phyloP scores from a whole-genome alignment of 2,888 invertebrate genomes.

The Allacma fusca region DNA sequence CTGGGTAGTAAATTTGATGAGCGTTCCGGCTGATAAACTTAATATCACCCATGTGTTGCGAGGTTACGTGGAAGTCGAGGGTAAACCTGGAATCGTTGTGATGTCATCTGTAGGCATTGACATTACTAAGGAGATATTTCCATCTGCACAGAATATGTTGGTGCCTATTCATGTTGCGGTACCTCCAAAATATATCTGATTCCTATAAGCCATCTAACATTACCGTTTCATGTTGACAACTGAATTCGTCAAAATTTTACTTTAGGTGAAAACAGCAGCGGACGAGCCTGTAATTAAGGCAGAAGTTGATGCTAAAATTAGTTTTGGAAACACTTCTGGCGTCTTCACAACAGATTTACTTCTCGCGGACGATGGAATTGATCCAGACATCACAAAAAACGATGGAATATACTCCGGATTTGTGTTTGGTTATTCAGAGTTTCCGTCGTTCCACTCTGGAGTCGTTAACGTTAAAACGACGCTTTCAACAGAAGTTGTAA shows the following conservation, averaged over 20 bases:
- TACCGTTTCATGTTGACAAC: not conserved
- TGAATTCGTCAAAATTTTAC: not conserved
- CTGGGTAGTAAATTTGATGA: conserved; percentile 14
- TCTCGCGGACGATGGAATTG: conserved; percentile 49
- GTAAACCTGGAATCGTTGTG: not conserved
- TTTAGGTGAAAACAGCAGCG: conserved; percentile 26
- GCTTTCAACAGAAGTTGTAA: not conserved
- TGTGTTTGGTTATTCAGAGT: conserved; percentile 45
- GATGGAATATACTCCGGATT: conserved; percentile 57
- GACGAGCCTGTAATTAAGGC: conserved; percentile 51
- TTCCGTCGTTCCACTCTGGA: conserved; percentile 44
- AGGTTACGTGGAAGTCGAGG: conserved; percentile 28
- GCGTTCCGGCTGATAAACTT: not conserved
- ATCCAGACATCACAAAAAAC: conserved; percentile 53
- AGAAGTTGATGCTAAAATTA: conserved; percentile 39
- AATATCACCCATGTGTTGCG: not conserved
- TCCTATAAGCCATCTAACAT: too few species aligned
- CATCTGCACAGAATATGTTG: conserved; percentile 1
- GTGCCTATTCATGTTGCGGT: conserved; percentile 37
- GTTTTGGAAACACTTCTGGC: conserved; percentile 11
- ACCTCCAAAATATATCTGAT: not conserved
- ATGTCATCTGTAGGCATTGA: not conserved
- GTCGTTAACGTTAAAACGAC: conserved; percentile 46
- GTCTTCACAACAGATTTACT: not conserved
- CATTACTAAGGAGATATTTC: not conserved